Percentiles rank a stretch among this genome's conserved stretches.
phyloP scores from a whole-genome alignment of 2,797 vertebrate species.

The Crocodylus rhombifer region DNA sequence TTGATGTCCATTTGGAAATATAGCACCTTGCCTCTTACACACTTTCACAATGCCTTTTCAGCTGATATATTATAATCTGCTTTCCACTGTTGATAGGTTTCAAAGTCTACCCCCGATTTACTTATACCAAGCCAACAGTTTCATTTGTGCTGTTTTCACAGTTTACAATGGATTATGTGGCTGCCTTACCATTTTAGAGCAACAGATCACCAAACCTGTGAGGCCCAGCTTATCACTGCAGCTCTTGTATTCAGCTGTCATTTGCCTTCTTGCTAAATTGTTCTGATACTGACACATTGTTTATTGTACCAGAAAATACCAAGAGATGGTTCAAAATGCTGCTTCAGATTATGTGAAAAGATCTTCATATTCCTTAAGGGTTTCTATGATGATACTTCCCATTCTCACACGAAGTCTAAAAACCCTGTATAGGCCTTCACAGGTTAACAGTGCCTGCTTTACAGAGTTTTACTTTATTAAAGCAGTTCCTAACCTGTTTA shows the following conservation, averaged over 20 bases:
- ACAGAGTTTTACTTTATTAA: background rate
- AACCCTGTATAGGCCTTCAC: background rate
- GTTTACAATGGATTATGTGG: slow-evolving; percentile 10
- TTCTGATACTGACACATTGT: slow-evolving; percentile 4
- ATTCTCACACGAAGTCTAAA: background rate
- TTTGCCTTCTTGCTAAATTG: slow-evolving; percentile 34
- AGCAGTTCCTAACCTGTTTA: background rate
- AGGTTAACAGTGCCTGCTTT: background rate
- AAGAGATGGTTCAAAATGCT: background rate
- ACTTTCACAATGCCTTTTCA: background rate
- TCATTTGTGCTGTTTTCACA: slow-evolving; percentile 50
- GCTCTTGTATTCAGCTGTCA: slow-evolving; percentile 45
- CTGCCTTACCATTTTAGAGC: slow-evolving; percentile 13
- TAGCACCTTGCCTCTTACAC: background rate
- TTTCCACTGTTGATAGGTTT: background rate
- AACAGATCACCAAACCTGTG: background rate
- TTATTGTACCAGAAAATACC: background rate
- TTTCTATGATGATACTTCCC: background rate
- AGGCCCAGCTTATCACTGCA: slow-evolving; percentile 17
- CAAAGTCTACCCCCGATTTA: background rate
- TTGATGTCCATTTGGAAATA: accelerated
- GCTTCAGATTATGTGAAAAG: background rate
- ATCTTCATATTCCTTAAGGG: background rate
- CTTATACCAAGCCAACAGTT: background rate
- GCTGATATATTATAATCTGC: background rate